Evolutionary conservation across 1,140 invertebrate genomes (phyloP).

Genomic region (Cheumatopsyche charites): DNA sequence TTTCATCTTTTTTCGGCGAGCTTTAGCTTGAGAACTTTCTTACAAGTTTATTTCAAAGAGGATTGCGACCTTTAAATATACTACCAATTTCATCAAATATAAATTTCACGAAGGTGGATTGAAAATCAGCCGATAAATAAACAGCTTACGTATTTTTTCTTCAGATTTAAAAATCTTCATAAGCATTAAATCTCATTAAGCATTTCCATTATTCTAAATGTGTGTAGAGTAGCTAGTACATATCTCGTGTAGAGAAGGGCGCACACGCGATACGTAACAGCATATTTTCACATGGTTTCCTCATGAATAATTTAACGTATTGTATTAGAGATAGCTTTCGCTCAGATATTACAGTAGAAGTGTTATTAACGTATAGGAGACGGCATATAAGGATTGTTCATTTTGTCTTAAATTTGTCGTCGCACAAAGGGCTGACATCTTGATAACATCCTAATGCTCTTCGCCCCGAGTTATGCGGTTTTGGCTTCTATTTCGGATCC

Average conservation of each 20-base stretch:
- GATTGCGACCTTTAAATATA: too few species aligned
- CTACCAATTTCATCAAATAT: too few species aligned
- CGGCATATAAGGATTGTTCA: conserved; percentile 15
- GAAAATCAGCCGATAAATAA: too few species aligned
- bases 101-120: too few species aligned
- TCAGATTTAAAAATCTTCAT: too few species aligned
- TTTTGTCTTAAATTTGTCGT: conserved; percentile 25
- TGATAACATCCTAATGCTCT: conserved; percentile 15
- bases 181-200: too few species aligned
- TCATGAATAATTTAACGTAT: conserved; percentile 28
- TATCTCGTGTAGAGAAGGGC: too few species aligned
- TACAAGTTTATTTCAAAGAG: neutral
- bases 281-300: conserved; percentile 26
- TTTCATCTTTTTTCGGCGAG: too few species aligned
- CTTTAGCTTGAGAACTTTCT: neutral
- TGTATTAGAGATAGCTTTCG: conserved; percentile 28
- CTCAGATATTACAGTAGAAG: conserved; percentile 17
- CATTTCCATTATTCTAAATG: too few species aligned
- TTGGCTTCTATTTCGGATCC: neutral
- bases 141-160: too few species aligned
- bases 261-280: conserved; percentile 10
- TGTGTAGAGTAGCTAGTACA: too few species aligned
- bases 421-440: conserved; percentile 20
- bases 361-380: conserved; percentile 21
- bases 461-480: conserved; percentile 17